Percentiles rank a stretch among this genome's conserved stretches.
Evolutionary conservation across 2,113 vertebrate species (phyloP).

Genomic region (Monopterus albus): DNA sequence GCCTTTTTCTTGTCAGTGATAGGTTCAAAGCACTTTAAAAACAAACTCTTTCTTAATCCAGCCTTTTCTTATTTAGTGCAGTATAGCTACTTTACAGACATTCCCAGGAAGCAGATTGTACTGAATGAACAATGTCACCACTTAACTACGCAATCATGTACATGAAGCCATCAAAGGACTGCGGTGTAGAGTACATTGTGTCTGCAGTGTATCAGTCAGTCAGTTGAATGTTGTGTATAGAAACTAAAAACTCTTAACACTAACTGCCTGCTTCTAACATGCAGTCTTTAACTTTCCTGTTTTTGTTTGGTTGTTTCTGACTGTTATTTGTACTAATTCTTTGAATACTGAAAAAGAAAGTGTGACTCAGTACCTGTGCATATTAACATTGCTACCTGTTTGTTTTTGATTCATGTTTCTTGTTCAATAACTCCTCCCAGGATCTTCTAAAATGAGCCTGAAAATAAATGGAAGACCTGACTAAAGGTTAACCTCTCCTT

Average conservation of each 20-base stretch:
- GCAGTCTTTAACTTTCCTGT: constrained; percentile 62
- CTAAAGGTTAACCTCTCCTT: constrained; percentile 67
- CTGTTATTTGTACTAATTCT: constrained; percentile 69
- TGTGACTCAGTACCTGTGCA: constrained; percentile 74
- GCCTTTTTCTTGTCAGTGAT: constrained; percentile 1
- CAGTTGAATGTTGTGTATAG: constrained; percentile 75
- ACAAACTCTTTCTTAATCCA: constrained; percentile 18
- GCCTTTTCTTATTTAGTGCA: constrained; percentile 43
- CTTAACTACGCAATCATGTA: constrained; percentile 36
- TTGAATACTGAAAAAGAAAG: constrained; percentile 67
- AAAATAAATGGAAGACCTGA: constrained; percentile 78
- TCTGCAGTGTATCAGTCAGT: constrained; percentile 38
- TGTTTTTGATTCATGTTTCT: constrained; percentile 30
- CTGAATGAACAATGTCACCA: constrained; percentile 20
- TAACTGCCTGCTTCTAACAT: constrained; percentile 75
- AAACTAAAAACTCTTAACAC: constrained; percentile 73
- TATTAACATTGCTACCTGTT: constrained; percentile 75
- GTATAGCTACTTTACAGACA: neutral
- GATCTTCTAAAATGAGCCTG: constrained; percentile 78
- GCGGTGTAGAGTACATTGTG: too few relatives aligned
- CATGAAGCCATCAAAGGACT: constrained; percentile 49
- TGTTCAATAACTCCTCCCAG: constrained; percentile 66
- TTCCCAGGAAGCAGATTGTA: constrained; percentile 15
- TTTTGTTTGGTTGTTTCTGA: constrained; percentile 66
- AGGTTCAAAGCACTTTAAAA: constrained; percentile 58